A percentile compares a stretch with the other conserved stretches of the same genome.
Conservation (phyloP, 2,888 invertebrate genomes). For the Sesamia inferens region DNA sequence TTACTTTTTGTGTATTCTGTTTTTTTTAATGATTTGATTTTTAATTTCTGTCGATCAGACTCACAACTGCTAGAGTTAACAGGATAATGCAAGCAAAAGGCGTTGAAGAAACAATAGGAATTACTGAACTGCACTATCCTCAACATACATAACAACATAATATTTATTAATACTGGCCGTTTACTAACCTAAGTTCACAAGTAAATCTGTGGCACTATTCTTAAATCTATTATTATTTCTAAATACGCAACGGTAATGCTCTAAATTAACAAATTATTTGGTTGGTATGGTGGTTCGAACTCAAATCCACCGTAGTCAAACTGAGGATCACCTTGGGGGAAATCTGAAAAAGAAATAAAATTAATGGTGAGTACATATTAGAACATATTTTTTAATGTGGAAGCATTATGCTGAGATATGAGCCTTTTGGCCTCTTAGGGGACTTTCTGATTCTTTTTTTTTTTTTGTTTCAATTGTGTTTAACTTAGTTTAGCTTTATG, state of each 20-base stretch:
- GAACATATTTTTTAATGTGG: background rate
- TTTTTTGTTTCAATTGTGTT: too few relatives aligned
- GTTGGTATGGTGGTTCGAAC: constrained; percentile 72
- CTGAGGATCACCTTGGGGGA: constrained; percentile 74
- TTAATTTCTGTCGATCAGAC: too few relatives aligned
- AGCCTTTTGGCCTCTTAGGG: too few relatives aligned
- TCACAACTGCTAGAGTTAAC: too few relatives aligned
- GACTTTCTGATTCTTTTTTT: too few relatives aligned
- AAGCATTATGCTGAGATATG: too few relatives aligned
- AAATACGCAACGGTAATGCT: background rate
- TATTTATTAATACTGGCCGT: constrained; percentile 49
- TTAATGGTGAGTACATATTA: background rate
- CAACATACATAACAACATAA: background rate
- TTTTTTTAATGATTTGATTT: too few relatives aligned
- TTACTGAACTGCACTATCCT: constrained; percentile 4
- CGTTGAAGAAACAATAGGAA: too few relatives aligned
- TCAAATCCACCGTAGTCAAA: constrained; percentile 82
- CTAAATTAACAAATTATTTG: constrained; percentile 60
- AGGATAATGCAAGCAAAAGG: too few relatives aligned
- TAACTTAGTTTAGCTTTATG: too few relatives aligned
- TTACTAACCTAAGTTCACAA: constrained; percentile 31
- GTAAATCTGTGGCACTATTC: constrained; percentile 34
- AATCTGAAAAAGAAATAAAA: constrained; percentile 77
- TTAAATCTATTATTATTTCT: constrained; percentile 22
- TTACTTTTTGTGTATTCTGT: too few relatives aligned